Evolutionary conservation across 2,797 vertebrate genomes (phyloP).

Genomic region (Varecia variegata): DNA sequence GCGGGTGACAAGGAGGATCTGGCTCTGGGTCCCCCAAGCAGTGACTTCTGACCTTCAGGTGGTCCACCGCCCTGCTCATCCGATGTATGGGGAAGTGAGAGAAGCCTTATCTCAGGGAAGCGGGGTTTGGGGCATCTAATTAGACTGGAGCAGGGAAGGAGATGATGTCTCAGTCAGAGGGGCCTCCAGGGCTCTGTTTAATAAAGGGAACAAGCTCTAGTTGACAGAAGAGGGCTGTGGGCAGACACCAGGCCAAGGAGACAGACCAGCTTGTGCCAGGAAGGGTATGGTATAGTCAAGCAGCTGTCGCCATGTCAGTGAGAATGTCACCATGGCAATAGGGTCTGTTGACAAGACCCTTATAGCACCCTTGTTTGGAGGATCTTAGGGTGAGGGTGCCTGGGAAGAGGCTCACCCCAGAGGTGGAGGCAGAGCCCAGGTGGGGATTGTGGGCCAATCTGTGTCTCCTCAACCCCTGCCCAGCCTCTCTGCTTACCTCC

Average conservation of each 20-base stretch:
- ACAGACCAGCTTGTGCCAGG: neutral
- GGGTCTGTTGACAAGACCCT: neutral
- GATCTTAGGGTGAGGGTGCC: neutral
- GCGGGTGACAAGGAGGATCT: neutral
- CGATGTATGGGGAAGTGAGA: neutral
- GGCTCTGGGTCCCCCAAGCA: neutral
- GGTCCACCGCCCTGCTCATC: neutral
- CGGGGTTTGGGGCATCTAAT: neutral
- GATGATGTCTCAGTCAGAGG: neutral
- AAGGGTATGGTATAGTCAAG: neutral
- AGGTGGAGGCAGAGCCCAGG: neutral
- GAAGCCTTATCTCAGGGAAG: neutral
- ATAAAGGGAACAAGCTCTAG: constrained; percentile 32
- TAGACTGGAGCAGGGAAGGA: neutral
- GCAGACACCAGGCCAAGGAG: constrained; percentile 43
- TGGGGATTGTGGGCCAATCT: neutral
- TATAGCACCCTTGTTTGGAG: neutral
- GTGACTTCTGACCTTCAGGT: neutral
- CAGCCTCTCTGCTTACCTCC: neutral
- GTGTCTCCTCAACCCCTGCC: neutral
- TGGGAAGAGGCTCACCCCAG: neutral
- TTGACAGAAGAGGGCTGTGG: neutral
- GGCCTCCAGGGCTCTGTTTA: constrained; percentile 32
- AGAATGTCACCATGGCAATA: neutral
- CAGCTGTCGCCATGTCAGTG: neutral